A percentile compares a stretch with the other conserved stretches of the same genome.
These are phyloP conservation scores for Neria commutata DNA, from an alignment of 2,888 invertebrate species.

Conservation along the genomic window DNA sequence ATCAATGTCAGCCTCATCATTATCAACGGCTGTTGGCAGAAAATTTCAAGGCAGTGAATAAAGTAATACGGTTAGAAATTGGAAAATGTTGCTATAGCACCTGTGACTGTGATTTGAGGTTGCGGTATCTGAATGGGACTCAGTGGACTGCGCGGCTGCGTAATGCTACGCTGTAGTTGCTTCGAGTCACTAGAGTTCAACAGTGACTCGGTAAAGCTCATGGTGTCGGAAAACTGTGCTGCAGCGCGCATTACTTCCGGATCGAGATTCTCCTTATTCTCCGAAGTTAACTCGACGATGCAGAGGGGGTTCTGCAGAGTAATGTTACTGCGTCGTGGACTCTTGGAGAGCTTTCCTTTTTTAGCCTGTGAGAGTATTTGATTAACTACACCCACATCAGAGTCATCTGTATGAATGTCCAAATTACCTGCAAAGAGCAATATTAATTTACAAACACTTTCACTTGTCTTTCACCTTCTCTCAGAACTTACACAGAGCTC, in stretches of 20 bases:
- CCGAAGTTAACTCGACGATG: slow-evolving; percentile 25
- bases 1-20: slow-evolving; percentile 51
- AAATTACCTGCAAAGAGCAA: slow-evolving; percentile 47
- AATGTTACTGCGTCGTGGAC: no score
- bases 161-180: slow-evolving; percentile 39
- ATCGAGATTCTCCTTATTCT: slow-evolving; percentile 52
- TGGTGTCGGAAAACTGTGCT: slow-evolving; percentile 44
- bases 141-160: slow-evolving; percentile 44
- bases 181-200: slow-evolving; percentile 50
- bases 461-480: neutral
- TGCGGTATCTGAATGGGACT: slow-evolving; percentile 44
- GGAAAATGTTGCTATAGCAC: slow-evolving; percentile 25
- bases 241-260: slow-evolving; percentile 32
- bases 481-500: slow-evolving; percentile 51
- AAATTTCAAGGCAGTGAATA: slow-evolving; percentile 15
- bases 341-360: slow-evolving; percentile 9
- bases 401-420: slow-evolving; percentile 47
- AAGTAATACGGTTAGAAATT: slow-evolving; percentile 18
- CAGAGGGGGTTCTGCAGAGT: no score
- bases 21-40: slow-evolving; percentile 35
- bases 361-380: slow-evolving; percentile 37
- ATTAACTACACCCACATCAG: slow-evolving; percentile 44
- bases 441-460: neutral
- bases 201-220: slow-evolving; percentile 56
- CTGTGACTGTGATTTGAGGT: slow-evolving; percentile 34